Evolutionary conservation across 2,888 invertebrate genomes (phyloP).

Genomic region (Temnothorax unifasciatus): DNA sequence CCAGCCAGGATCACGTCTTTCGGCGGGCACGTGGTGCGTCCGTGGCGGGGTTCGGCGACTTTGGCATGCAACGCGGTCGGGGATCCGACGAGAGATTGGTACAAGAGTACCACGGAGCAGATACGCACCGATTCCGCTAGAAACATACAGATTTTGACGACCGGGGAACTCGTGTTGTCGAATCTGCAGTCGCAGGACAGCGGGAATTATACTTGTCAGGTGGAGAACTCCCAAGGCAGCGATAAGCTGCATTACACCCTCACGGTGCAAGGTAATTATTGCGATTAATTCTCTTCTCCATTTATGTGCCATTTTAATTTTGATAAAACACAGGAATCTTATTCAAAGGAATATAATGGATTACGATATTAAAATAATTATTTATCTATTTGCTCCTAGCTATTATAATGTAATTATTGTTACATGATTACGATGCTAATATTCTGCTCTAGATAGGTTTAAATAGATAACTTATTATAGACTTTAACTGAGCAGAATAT

Average conservation of each 20-base stretch:
- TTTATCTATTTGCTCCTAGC: not conserved
- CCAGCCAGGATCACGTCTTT: slow-evolving; percentile 91
- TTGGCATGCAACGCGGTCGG: slow-evolving; percentile 90
- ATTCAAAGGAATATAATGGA: not conserved
- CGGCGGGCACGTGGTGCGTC: slow-evolving; percentile 89
- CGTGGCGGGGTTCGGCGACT: slow-evolving; percentile 90
- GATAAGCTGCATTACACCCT: slow-evolving; percentile 90
- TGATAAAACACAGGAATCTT: not conserved
- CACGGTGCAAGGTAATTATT: slow-evolving; percentile 88
- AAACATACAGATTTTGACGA: slow-evolving; percentile 89
- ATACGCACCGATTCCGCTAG: slow-evolving; percentile 88
- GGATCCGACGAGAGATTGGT: slow-evolving; percentile 89
- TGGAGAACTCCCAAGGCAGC: slow-evolving; percentile 90
- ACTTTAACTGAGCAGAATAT: slow-evolving; percentile 16
- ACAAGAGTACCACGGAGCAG: slow-evolving; percentile 87
- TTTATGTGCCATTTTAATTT: not conserved
- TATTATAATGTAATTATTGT: not conserved
- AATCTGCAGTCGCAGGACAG: slow-evolving; percentile 89
- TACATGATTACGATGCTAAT: not conserved
- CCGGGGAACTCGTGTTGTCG: slow-evolving; percentile 90
- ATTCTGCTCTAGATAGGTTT: slow-evolving; percentile 10
- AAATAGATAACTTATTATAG: slow-evolving; percentile 14
- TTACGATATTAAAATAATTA: slow-evolving; percentile 1
- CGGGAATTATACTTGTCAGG: slow-evolving; percentile 91
- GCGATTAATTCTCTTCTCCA: not conserved